Conservation (phyloP, 1,140 invertebrate species). For the Philopotamus ludificatus region DNA sequence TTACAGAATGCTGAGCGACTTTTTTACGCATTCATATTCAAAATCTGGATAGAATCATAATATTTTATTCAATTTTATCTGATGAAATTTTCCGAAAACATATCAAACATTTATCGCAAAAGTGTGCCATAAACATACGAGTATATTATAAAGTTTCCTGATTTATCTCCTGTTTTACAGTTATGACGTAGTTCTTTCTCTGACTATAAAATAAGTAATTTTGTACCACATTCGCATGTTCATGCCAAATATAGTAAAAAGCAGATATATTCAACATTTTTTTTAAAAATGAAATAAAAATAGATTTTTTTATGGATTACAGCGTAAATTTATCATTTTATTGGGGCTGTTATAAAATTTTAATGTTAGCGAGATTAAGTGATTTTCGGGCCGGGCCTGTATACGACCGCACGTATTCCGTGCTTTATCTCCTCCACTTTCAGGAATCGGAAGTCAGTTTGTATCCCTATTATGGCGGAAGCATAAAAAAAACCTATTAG, state of each 20-base stretch:
- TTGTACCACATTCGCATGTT: conserved; percentile 9
- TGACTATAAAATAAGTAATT: conserved; percentile 24
- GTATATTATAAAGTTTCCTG: not conserved
- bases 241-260: conserved; percentile 11
- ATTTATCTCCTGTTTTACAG: conserved; percentile 7
- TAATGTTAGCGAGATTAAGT: not conserved
- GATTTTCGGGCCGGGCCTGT: not conserved
- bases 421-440: conserved; percentile 18
- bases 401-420: conserved; percentile 4
- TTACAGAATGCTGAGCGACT: too few relatives aligned
- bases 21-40: too few relatives aligned
- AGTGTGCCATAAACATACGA: not conserved
- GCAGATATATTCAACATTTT: conserved; percentile 10
- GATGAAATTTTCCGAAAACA: not conserved
- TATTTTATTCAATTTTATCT: too few relatives aligned
- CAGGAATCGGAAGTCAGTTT: conserved; percentile 32
- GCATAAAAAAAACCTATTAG: conserved; percentile 26
- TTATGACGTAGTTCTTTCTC: conserved; percentile 5
- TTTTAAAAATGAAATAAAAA: too few relatives aligned
- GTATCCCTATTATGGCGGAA: conserved; percentile 28
- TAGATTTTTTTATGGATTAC: too few relatives aligned
- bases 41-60: too few relatives aligned
- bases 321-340: not conserved
- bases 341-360: not conserved
- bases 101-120: not conserved